Evolutionary conservation across 2,888 invertebrate species (phyloP), one percentile per base, ranked within the genome.

Genomic region (Dichetophora obliterata): DNA sequence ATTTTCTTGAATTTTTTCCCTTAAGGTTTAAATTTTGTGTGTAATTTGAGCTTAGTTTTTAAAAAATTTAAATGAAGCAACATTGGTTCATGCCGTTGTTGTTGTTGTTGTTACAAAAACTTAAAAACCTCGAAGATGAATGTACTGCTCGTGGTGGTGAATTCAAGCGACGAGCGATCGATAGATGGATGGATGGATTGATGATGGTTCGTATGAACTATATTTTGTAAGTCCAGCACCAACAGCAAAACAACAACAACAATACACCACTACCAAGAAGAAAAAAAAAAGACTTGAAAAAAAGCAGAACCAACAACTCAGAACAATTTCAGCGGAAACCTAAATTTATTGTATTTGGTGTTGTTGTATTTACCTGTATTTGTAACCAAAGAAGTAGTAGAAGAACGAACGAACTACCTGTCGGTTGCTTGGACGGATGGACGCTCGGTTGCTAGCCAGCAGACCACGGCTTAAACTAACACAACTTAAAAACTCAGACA

Each of bases 341-440:
- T 70, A 31, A 70, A 52, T 70, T 31, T 54, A 43, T 14, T 66
- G 24, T 34, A 34, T 63, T 43, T 14, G 43, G 43, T 63, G 63
- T 19, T 43, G 66, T 37, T 48, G 31, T 71, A n/a, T 54, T 57
- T 71, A 57, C 71, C 71, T 71, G 72, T 61, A 27, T 70, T 24
- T 16, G 43, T 43, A 11, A 24, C 31, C 27, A 24, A 19, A 24
- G 27, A 2, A 14, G 70, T 50, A 43, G 70, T 50, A 43, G 43
- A 4, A 34, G 22, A 27, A 6, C 31, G 50, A 52, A 34, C 48
- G 31, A 52, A 54, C 57, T 70, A 70, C 70, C 70, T 61, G 72
- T 59, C 72, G 65, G 37, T 65, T 19, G 54, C 22, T 66, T 22
- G 65, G 27, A 31, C 34, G 74, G 22, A 34, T 24, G 65, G 31